phyloP scores from a whole-genome alignment of 2,797 vertebrate species.

The Pteropus rufus region DNA sequence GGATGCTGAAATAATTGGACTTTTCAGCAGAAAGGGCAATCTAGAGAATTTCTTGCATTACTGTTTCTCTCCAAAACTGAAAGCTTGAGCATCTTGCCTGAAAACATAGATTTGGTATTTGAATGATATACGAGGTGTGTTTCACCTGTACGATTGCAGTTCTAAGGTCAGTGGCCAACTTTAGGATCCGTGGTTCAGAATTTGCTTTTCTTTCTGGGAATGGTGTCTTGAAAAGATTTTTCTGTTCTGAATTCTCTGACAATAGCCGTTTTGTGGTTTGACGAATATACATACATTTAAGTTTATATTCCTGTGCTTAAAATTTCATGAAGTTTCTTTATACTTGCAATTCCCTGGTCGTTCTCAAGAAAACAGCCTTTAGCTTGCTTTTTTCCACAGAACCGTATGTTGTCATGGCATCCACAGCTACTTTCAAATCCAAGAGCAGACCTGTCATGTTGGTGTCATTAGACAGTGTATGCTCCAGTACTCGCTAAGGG shows the following conservation, averaged over 20 bases:
- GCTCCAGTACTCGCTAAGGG: fast-evolving
- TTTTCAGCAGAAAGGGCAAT: not conserved
- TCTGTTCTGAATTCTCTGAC: not conserved
- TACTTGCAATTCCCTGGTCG: not conserved
- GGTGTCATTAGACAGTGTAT: fast-evolving
- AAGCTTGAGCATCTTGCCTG: not conserved
- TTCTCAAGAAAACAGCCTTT: not conserved
- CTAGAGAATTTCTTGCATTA: not conserved
- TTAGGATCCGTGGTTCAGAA: not conserved
- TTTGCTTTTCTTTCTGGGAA: not conserved
- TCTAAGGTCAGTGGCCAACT: not conserved
- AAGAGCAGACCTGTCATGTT: not conserved
- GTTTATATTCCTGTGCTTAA: not conserved
- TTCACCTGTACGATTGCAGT: fast-evolving
- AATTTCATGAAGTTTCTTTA: not conserved
- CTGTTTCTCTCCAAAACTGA: not conserved
- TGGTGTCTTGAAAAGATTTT: not conserved
- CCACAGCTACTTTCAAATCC: not conserved
- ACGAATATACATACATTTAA: not conserved
- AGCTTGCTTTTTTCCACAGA: not conserved
- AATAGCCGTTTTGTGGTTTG: not conserved
- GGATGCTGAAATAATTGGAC: not conserved
- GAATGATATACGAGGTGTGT: fast-evolving
- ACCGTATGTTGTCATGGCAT: not conserved
- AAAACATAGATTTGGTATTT: not conserved